Percentiles rank a stretch among this genome's conserved stretches.
Conservation (phyloP, 2,797 vertebrate species). For the Cryptoprocta ferox region DNA sequence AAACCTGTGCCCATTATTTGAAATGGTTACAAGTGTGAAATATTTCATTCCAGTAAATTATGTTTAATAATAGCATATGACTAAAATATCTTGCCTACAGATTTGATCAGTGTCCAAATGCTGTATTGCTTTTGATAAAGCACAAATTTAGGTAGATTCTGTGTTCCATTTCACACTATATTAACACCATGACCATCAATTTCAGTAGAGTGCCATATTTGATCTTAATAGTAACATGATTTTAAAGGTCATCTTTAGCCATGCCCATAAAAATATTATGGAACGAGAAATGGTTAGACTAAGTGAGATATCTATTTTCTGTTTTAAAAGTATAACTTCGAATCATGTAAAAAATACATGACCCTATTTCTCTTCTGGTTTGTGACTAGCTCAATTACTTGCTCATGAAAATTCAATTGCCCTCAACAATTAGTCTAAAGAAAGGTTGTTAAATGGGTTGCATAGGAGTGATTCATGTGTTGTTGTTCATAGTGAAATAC, state of each 20-base stretch:
- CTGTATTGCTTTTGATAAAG: slow-evolving; percentile 54
- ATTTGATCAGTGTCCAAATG: slow-evolving; percentile 42
- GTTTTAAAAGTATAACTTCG: slow-evolving; percentile 49
- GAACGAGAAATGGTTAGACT: slow-evolving; percentile 48
- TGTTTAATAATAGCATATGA: slow-evolving; percentile 58
- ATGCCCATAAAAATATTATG: slow-evolving; percentile 55
- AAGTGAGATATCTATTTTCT: slow-evolving; percentile 53
- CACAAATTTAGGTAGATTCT: background rate
- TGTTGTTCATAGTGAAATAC: background rate
- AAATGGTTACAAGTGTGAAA: slow-evolving; percentile 58
- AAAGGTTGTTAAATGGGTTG: background rate
- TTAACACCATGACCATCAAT: slow-evolving; percentile 43
- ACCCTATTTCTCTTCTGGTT: background rate
- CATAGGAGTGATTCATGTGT: background rate
- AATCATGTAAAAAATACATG: background rate
- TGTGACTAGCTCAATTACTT: background rate
- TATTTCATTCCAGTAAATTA: slow-evolving; percentile 62
- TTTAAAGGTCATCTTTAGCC: slow-evolving; percentile 69
- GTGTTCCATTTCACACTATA: slow-evolving; percentile 32
- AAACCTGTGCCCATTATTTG: slow-evolving; percentile 2
- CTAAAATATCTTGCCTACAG: background rate
- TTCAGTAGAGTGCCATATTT: slow-evolving; percentile 3
- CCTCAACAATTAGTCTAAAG: background rate
- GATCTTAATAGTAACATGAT: slow-evolving; percentile 47
- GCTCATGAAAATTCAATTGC: background rate